Base-by-base conservation (phyloP, 1,140 invertebrate species). In the Xylocopa sonorina region DNA sequence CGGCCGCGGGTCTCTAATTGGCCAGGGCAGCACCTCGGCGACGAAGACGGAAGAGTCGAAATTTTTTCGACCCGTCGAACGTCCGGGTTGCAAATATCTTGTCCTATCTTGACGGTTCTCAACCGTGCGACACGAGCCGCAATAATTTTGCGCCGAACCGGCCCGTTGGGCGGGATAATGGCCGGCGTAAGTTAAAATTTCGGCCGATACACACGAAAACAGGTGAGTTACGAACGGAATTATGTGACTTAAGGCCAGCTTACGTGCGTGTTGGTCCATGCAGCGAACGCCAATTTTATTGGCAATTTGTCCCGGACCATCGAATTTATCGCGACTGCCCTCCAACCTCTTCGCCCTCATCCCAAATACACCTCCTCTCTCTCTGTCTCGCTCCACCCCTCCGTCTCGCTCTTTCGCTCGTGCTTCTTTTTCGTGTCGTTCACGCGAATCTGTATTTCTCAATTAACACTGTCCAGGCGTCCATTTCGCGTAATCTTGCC, bases 171-270 rank as follows among this genome's bases (percentile, higher is more conserved):
- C 84, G 79, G 87, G 88, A 88, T 91, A 91, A 91, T 91, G 86
- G 86, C 51, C 60, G 82, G 81, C 83, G 83, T 88, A 90, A 91
- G 89, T 91, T 89, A 89, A 90, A 90, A 90, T 89, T 90, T 89
- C 81, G 83, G 72, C 60, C 78, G 88, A 89, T 90, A 89, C 84
- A 81, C 77, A 82, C 83, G 82, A 84, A 89, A 89, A 87, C 89
- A 88, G 87, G 88, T 90, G 89, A 90, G 84, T 90, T 89, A 89
- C 85, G 82, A 58, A 76, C 75, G 80, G 84, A 89, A 88, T 90
- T 89, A 87, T 87, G 89, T 88, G 87, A 89, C 85, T 89, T 86
- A 81, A 87, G 79, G 50, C 80, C 83, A 58, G 55, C 14, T n/a
- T 60, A 64, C 69, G 73, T 53, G 63, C 73, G 73, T 84, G 68